phyloP scores from a whole-genome alignment of 35 echinoderm and acorn worm genomes.

The Heliocidaris tuberculata region DNA sequence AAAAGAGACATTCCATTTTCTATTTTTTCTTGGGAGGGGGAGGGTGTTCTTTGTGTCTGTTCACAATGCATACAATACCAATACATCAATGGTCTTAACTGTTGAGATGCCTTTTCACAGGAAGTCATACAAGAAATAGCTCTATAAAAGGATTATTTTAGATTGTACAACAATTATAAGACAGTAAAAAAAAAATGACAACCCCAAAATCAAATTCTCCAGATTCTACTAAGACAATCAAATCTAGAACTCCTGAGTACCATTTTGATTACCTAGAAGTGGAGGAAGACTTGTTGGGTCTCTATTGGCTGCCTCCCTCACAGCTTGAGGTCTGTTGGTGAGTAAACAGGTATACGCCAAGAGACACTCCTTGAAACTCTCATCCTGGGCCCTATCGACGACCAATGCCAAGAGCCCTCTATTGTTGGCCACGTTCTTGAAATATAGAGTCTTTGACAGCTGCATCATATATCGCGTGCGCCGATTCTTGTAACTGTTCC shows the following conservation, averaged over 20 bases:
- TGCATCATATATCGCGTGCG: slow-evolving; percentile 83
- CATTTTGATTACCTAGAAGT: not conserved
- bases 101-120: too few relatives aligned
- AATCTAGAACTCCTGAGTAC: not conserved
- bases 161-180: too few relatives aligned
- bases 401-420: slow-evolving; percentile 78
- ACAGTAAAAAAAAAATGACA: too few relatives aligned
- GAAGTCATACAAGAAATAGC: too few relatives aligned
- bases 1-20: too few relatives aligned
- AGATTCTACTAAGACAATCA: too few relatives aligned
- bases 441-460: slow-evolving; percentile 87
- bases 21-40: too few relatives aligned
- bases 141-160: too few relatives aligned
- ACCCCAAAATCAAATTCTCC: too few relatives aligned
- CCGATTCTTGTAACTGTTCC: slow-evolving; percentile 98
- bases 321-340: slow-evolving; percentile 47
- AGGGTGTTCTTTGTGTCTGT: too few relatives aligned
- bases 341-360: slow-evolving; percentile 85
- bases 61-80: too few relatives aligned
- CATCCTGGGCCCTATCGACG: slow-evolving; percentile 94
- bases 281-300: slow-evolving; percentile 5
- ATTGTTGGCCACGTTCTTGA: slow-evolving; percentile 99
- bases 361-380: slow-evolving; percentile 86
- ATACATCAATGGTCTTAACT: too few relatives aligned
- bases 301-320: not conserved